Conservation (phyloP, 2,113 vertebrate species). For the Anolis carolinensis region DNA sequence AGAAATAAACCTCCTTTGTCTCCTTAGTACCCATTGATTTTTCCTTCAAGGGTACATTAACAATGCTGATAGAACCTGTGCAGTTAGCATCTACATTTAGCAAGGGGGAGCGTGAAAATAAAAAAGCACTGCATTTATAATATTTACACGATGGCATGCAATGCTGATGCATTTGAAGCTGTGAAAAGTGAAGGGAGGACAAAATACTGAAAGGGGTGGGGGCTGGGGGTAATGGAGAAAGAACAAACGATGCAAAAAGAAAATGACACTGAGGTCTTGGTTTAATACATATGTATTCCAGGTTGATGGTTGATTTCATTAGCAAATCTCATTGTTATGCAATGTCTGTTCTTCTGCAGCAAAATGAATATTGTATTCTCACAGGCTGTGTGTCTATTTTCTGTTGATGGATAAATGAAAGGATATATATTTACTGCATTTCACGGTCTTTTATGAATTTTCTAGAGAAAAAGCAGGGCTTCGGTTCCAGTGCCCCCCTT, state of each 20-base stretch:
- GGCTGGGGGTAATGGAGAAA: conserved; percentile 73
- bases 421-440: conserved; percentile 54
- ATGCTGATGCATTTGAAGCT: conserved; percentile 67
- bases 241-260: conserved; percentile 95
- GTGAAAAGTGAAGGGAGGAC: conserved; percentile 65
- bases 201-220: conserved; percentile 68
- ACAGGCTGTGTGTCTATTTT: conserved; percentile 73
- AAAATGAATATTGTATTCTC: conserved; percentile 99
- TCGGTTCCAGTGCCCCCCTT: conserved; percentile 33
- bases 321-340: conserved; percentile 99
- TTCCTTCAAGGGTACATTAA: conserved; percentile 59
- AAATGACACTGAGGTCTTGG: conserved; percentile 92
- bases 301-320: conserved; percentile 99
- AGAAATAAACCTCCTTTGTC: conserved; percentile 67
- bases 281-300: conserved; percentile 99
- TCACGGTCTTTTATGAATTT: conserved; percentile 49
- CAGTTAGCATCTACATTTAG: conserved; percentile 64
- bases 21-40: conserved; percentile 69
- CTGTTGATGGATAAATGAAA: conserved; percentile 64
- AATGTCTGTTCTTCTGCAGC: conserved; percentile 99
- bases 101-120: conserved; percentile 63
- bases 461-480: conserved; percentile 31
- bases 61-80: conserved; percentile 61
- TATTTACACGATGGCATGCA: conserved; percentile 57
- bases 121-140: conserved; percentile 28